Evolutionary conservation across 37 sponge, comb jelly and placozoan genomes (phyloP).

Genomic region (Agelas oroides): DNA sequence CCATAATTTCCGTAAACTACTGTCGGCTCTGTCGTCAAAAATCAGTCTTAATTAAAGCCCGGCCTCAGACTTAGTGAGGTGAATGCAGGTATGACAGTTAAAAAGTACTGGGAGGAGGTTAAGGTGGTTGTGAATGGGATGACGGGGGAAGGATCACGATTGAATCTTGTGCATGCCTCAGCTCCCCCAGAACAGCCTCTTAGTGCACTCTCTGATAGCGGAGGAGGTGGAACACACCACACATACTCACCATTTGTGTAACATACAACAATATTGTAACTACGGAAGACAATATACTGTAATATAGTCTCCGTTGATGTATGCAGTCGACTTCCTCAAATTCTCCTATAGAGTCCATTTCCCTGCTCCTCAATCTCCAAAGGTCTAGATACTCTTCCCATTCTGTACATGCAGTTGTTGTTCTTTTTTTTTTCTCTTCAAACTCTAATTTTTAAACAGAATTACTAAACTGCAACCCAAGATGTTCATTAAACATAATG

Average conservation of each 20-base stretch:
- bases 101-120: slow-evolving; percentile 65
- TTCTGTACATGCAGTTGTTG: slow-evolving; percentile 45
- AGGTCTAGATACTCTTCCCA: not conserved
- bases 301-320: not conserved
- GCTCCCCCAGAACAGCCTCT: not conserved
- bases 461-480: no score
- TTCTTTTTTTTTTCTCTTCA: no score
- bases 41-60: no score
- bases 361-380: not conserved
- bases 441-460: no score
- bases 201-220: no score
- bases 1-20: no score
- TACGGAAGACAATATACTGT: no score
- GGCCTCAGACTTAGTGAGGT: no score
- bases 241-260: not conserved
- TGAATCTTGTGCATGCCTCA: not conserved
- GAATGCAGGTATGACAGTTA: no score
- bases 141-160: not conserved
- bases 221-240: not conserved
- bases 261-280: not conserved
- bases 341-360: not conserved
- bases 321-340: not conserved
- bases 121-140: slow-evolving; percentile 43
- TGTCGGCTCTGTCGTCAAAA: no score
- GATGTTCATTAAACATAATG: no score